Evolutionary conservation across 2,113 vertebrate species (phyloP).

Genomic region (Chaetodon trifascialis): DNA sequence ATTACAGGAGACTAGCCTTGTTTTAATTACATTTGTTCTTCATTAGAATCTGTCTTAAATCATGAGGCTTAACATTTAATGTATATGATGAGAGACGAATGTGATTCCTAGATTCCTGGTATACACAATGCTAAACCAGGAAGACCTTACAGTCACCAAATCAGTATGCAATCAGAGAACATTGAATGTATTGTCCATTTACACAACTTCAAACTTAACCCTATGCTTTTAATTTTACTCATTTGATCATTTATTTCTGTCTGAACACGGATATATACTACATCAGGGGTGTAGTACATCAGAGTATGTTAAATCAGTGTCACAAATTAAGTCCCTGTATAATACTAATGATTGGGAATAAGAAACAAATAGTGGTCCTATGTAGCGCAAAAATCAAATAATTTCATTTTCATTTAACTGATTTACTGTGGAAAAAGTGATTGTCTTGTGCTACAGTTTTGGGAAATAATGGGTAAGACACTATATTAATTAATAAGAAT

Average conservation of each 20-base stretch:
- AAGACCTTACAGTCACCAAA: background rate
- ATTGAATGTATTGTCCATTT: background rate
- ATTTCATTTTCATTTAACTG: background rate
- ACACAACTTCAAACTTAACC: background rate
- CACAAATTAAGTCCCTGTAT: background rate
- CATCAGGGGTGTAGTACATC: too few species aligned
- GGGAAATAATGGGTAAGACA: constrained; percentile 3
- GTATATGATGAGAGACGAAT: background rate
- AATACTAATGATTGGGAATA: background rate
- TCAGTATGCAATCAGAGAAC: background rate
- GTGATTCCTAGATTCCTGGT: background rate
- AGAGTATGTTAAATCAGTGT: background rate
- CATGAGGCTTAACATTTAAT: background rate
- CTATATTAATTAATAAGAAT: background rate
- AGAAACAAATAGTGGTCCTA: background rate
- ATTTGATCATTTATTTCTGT: background rate
- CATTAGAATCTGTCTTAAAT: background rate
- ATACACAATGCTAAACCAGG: background rate
- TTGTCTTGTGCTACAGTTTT: constrained; percentile 17
- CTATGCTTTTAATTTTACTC: background rate
- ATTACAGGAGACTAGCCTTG: background rate
- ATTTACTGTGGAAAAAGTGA: background rate
- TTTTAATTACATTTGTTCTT: constrained; percentile 20
- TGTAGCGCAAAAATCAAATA: background rate
- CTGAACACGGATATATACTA: background rate